A percentile compares a stretch with the other conserved stretches of the same genome.
These are phyloP conservation scores for Lottia scabra DNA, from an alignment of 2,888 invertebrate genomes.

Conservation along the genomic window DNA sequence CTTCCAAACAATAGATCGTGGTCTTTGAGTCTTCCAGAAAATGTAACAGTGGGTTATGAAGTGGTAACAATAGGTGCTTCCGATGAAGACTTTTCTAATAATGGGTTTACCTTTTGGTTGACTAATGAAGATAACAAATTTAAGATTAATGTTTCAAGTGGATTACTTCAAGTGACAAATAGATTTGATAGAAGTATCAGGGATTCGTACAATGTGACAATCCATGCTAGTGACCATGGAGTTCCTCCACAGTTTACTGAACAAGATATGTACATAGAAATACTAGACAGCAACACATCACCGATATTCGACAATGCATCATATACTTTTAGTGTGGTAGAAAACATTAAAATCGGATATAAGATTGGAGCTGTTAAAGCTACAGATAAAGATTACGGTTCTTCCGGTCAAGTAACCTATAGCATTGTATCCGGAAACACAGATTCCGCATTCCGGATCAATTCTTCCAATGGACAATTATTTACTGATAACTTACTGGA, in stretches of 20 bases:
- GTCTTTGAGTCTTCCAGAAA: conserved; percentile 10
- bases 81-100: conserved; percentile 27
- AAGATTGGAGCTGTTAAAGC: conserved; percentile 25
- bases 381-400: conserved; percentile 30
- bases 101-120: conserved; percentile 32
- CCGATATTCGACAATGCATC: conserved; percentile 23
- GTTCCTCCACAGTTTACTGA: conserved; percentile 22
- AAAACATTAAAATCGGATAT: conserved; percentile 19
- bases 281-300: conserved; percentile 30
- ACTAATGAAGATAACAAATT: conserved; percentile 29
- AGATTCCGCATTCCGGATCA: conserved; percentile 14
- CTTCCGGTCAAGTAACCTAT: conserved; percentile 30
- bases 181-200: conserved; percentile 25
- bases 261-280: conserved; percentile 18
- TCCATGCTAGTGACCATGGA: conserved; percentile 31
- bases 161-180: conserved; percentile 22
- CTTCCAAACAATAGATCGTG: neutral
- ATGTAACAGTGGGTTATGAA: neutral
- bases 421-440: conserved; percentile 11
- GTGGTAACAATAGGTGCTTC: conserved; percentile 19
- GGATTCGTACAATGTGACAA: conserved; percentile 20
- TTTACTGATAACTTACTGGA: conserved; percentile 17
- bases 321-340: conserved; percentile 25
- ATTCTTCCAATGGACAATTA: conserved; percentile 17
- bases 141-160: conserved; percentile 23